phyloP scores from a whole-genome alignment of 2,797 vertebrate genomes.

The Hydrocynus forskahlii region DNA sequence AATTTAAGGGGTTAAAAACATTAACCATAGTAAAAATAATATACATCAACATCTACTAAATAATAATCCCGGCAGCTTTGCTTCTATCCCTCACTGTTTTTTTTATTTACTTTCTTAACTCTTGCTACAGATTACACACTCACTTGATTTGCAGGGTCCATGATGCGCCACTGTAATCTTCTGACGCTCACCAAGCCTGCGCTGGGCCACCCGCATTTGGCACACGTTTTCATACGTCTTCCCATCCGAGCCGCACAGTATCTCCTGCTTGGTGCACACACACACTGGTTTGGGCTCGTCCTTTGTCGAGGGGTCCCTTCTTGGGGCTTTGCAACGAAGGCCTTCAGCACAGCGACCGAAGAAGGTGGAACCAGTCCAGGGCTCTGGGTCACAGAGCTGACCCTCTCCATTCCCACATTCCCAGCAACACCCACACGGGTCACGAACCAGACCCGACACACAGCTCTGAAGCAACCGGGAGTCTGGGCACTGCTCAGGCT shows the following conservation, averaged over 20 bases:
- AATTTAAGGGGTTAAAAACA: not conserved
- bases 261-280: slow-evolving; percentile 59
- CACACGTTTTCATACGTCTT: slow-evolving; percentile 66
- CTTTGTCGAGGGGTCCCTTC: slow-evolving; percentile 20
- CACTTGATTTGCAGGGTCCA: slow-evolving; percentile 65
- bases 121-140: slow-evolving; percentile 37
- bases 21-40: not conserved
- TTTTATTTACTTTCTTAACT: not conserved
- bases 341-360: slow-evolving; percentile 64
- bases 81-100: not conserved
- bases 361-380: slow-evolving; percentile 33
- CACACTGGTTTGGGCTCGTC: slow-evolving; percentile 58
- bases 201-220: slow-evolving; percentile 58
- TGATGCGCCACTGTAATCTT: slow-evolving; percentile 53
- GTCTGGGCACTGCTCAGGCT: slow-evolving; percentile 57
- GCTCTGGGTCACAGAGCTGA: slow-evolving; percentile 63
- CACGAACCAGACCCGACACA: slow-evolving; percentile 55
- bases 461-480: slow-evolving; percentile 55
- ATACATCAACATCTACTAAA: not conserved
- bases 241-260: slow-evolving; percentile 63
- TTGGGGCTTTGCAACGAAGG: slow-evolving; percentile 55
- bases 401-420: slow-evolving; percentile 68
- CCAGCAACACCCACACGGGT: slow-evolving; percentile 68
- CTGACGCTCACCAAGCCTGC: slow-evolving; percentile 34
- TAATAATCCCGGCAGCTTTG: not conserved